Percentiles rank a stretch among this genome's conserved stretches.
Conservation (phyloP, 2,797 vertebrate species). For the Hoplostethus atlanticus region DNA sequence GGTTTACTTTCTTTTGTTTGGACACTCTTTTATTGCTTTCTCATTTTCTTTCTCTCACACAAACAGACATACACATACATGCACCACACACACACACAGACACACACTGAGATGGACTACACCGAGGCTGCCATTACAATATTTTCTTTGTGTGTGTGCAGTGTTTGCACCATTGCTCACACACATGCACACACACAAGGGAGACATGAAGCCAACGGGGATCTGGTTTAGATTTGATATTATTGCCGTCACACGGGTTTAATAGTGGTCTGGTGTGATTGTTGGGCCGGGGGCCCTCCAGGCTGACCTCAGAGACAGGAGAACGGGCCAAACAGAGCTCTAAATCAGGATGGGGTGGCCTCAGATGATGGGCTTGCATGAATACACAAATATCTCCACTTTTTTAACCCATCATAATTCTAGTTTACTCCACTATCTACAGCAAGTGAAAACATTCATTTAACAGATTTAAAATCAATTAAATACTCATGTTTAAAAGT, state of each 20-base stretch:
- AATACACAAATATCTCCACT: conserved; percentile 21
- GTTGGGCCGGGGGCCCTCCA: conserved; percentile 51
- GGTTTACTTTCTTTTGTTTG: conserved; percentile 61
- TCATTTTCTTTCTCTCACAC: conserved; percentile 22
- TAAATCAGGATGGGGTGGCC: conserved; percentile 50
- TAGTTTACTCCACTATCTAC: too few relatives aligned
- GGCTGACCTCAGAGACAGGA: conserved; percentile 74
- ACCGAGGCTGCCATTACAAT: conserved; percentile 32
- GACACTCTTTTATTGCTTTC: conserved; percentile 27
- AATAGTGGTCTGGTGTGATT: conserved; percentile 63
- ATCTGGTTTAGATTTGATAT: conserved; percentile 68
- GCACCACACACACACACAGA: not conserved
- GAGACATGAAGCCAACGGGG: conserved; percentile 38
- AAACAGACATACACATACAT: not conserved
- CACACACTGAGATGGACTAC: conserved; percentile 14
- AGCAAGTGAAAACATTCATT: not conserved
- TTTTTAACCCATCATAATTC: too few relatives aligned
- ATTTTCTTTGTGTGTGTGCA: conserved; percentile 47
- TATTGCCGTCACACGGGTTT: conserved; percentile 67
- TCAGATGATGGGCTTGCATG: conserved; percentile 50
- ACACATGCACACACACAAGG: conserved; percentile 30
- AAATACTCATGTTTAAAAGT: not conserved
- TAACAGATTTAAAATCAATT: not conserved
- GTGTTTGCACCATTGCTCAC: conserved; percentile 42
- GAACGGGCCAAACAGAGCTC: conserved; percentile 63